Base-by-base conservation (phyloP, 2,888 invertebrate genomes). In the Hydrotaea cyrtoneurina region DNA sequence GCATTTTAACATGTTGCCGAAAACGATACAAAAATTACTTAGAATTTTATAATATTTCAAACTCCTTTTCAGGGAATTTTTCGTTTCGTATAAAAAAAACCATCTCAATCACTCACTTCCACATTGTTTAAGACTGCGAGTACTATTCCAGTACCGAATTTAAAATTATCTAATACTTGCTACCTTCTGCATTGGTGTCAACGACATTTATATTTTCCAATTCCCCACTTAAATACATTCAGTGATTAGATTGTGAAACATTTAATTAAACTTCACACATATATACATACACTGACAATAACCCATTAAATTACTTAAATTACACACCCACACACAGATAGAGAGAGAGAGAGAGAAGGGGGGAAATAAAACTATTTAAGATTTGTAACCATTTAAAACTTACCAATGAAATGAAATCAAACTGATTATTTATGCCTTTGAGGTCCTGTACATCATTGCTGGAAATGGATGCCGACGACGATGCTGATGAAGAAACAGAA, bases 321-420 rank as follows among this genome's bases (percentile, higher is more conserved):
- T 31, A 36, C 26, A 36, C 31, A 11, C 8, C 5, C 36, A 26
- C 21, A 19, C n/a, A 11, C 26, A 23, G 23, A 59, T 26, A 1
- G 8, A 59, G 4, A 26, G 15, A 26, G 5, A 59, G 3, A 43
- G 46, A 46, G 21, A 13, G 50, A 7, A 31, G 31, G 31, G 31
- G 7, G 31, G 7, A 31, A 31, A 31, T 4, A 31, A 7, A 31
- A 31, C 31, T 31, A 31, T 59, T 31, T 13, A 62, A 13, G 23
- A 55, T 57, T 72, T 73, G 39, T 76, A 46, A 77, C 59, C 36
- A 50, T 55, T 26, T 26, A 19, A 69, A 74, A 85, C 85, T 85
- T 82, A 85, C 85, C 85, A 85, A 77, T 39, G 82, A 85, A 77
- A 85, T 80, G 66, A 82, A 85, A 85, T 85, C 85, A 80, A 82